Evolutionary conservation across 2,888 invertebrate genomes (phyloP).

Genomic region (Oxytorus armatus): DNA sequence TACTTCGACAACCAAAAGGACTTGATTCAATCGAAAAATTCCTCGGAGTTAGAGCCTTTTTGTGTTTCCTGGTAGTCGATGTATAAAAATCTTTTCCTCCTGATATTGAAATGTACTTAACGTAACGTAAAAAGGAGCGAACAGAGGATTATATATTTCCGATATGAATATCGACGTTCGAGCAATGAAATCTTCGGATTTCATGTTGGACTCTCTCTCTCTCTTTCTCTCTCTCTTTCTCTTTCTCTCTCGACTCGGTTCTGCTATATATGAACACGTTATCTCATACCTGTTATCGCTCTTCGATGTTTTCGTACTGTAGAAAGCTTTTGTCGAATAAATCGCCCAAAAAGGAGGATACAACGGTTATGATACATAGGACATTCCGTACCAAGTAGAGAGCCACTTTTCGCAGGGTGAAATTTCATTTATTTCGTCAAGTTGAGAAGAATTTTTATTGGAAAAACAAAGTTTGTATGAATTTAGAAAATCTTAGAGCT

Average conservation of each 20-base stretch:
- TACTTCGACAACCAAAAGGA: neutral
- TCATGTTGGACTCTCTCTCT: conserved; percentile 22
- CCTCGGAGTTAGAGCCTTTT: conserved; percentile 2
- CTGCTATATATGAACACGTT: conserved; percentile 13
- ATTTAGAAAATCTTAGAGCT: too few relatives aligned
- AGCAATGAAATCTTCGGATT: conserved; percentile 58
- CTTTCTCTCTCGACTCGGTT: conserved; percentile 1
- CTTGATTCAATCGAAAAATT: too few relatives aligned
- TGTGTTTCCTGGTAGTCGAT: neutral
- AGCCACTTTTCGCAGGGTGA: neutral
- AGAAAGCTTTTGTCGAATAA: conserved; percentile 7
- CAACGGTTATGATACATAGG: neutral
- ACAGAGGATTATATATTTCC: conserved; percentile 49
- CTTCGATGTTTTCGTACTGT: conserved; percentile 11
- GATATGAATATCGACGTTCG: conserved; percentile 58
- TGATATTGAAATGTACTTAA: conserved; percentile 80
- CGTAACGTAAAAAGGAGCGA: conserved; percentile 55
- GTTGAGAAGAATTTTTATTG: too few relatives aligned
- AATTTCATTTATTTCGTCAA: neutral
- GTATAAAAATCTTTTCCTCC: conserved; percentile 56
- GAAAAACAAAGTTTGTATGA: too few relatives aligned
- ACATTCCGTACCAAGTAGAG: neutral
- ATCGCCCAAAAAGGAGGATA: conserved; percentile 6
- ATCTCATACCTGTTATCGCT: conserved; percentile 27
- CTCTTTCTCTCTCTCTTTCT: conserved; percentile 2